Percentiles rank a stretch among this genome's conserved stretches.
Conservation (phyloP, 2,797 vertebrate genomes). For the Scolopax rusticola region DNA sequence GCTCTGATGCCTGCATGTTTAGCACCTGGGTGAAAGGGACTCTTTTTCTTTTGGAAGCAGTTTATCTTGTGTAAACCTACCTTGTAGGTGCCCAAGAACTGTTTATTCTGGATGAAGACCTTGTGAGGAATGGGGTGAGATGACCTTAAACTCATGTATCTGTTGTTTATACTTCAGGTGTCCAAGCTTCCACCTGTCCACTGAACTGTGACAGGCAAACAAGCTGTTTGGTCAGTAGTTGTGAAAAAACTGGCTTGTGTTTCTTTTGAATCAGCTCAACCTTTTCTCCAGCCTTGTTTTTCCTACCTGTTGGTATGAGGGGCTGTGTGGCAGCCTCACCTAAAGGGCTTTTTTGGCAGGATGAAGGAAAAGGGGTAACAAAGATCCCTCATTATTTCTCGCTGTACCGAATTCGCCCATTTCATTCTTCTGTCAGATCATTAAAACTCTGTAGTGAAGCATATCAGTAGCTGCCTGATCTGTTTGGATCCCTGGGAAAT, state of each 20-base stretch:
- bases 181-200: not conserved
- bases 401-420: not conserved
- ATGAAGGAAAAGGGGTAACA: not conserved
- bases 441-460: not conserved
- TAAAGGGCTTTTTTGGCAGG: fast-evolving
- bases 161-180: not conserved
- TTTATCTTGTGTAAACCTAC: not conserved
- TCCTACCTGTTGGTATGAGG: not conserved
- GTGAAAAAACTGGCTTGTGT: not conserved
- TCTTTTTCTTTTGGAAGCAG: not conserved
- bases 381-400: not conserved
- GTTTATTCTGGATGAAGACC: not conserved
- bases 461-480: not conserved
- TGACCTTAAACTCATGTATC: not conserved
- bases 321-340: not conserved
- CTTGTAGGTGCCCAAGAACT: not conserved
- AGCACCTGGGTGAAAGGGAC: not conserved
- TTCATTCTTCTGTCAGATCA: not conserved
- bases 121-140: not conserved
- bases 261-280: not conserved
- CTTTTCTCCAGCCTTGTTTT: not conserved
- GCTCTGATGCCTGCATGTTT: not conserved
- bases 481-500: not conserved
- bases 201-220: not conserved
- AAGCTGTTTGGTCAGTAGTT: not conserved